These are phyloP conservation scores for Drosophila rellima DNA, from an alignment of 2,888 invertebrate genomes.

Conservation along the genomic window DNA sequence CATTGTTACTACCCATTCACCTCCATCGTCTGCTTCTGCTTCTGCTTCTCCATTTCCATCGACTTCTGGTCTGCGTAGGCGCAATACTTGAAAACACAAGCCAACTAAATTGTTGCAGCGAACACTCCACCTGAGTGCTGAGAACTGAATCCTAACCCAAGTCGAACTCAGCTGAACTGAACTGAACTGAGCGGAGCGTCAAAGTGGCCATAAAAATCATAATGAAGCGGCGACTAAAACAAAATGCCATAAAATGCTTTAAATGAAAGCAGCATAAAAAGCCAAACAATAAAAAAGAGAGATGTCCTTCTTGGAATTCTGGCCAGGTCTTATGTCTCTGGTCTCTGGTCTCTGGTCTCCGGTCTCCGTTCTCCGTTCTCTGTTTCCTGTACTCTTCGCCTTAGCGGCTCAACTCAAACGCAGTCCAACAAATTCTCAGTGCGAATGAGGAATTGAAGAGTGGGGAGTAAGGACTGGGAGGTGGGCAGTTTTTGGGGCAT, in stretches of 20 bases:
- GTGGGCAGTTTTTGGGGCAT: conserved; percentile 5
- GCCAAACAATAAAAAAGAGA: conserved; percentile 44
- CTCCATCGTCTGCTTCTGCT: neutral
- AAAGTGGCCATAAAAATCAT: conserved; percentile 81
- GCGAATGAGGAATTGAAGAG: conserved; percentile 27
- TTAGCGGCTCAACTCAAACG: conserved; percentile 54
- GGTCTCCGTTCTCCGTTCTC: conserved; percentile 5
- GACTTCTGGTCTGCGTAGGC: conserved; percentile 41
- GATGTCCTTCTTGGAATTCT: conserved; percentile 77
- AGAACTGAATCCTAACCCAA: conserved; percentile 6
- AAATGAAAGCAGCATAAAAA: conserved; percentile 74
- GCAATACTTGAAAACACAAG: conserved; percentile 19
- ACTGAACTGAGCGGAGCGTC: conserved; percentile 40
- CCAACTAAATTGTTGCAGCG: conserved; percentile 37
- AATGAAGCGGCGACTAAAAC: conserved; percentile 79
- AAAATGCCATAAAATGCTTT: conserved; percentile 78
- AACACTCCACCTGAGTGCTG: conserved; percentile 47
- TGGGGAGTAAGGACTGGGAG: neutral
- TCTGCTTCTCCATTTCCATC: neutral
- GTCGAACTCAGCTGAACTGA: neutral
- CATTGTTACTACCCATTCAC: conserved; percentile 40
- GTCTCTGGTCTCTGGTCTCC: conserved; percentile 3
- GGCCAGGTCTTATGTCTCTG: conserved; percentile 44
- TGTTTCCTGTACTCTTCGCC: neutral
- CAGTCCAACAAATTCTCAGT: conserved; percentile 40